Evolutionary conservation across 2,797 vertebrate species (phyloP), one percentile per base, ranked within the genome.

Genomic region (Morus bassanus): DNA sequence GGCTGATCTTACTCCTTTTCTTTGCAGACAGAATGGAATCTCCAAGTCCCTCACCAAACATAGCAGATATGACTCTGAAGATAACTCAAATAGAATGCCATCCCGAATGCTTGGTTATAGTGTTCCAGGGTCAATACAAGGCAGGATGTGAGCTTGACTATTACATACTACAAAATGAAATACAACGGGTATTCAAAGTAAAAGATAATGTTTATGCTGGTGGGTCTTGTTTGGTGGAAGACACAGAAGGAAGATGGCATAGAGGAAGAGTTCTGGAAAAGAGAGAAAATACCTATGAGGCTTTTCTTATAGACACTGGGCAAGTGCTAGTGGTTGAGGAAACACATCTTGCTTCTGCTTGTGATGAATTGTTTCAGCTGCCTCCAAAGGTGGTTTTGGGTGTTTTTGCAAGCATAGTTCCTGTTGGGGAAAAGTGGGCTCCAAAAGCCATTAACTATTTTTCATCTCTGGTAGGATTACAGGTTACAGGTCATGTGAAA

Each of bases 191-290:
- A 9, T 95, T 97, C 63, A 99, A 99, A 98, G 97, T 88, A 10
- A 96, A 96, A 91, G 95, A 75, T 53, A 91, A 92, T 11, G 65
- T 99, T 89, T 95, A 85, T 11, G 17, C 98, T 16, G 98, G 98
- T 73, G 98, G 98, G 56, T 97, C 98, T 83, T 99, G 99, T 94
- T 98, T 99, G 30, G 99, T 99, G 35, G 98, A 99, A 98, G 99
- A 99, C 87, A 65, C 95, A 37, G 75, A 93, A 91, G 98, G 98
- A 79, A 97, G 85, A 78, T 99, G 99, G 99, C 98, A 98, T 91
- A 98, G 99, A 98, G 99, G 99, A 97, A 98, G 98, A 98, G 97
- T 99, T 90, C 96, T 99, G 85, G 97, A 97, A 84, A 98, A 96
- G 91, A 97, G 86, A 41, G 96, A 96, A 5, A 93, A 96, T 67